Percentiles rank a stretch among this genome's conserved stretches.
These are phyloP conservation scores for Andinoacara biseriatus DNA, from an alignment of 2,113 vertebrate genomes.

Conservation along the genomic window DNA sequence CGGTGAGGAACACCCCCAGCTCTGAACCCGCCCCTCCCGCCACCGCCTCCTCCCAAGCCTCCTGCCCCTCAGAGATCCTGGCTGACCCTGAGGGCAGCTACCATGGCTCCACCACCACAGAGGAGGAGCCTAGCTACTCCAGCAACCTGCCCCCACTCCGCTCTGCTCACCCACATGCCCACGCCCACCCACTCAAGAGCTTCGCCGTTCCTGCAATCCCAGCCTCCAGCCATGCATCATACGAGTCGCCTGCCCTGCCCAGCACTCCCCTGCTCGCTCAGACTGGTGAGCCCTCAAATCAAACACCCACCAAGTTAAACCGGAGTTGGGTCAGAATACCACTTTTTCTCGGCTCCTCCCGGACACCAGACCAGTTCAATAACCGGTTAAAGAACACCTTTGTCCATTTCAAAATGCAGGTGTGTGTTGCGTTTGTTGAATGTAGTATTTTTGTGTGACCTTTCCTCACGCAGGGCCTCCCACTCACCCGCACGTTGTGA, in stretches of 20 bases:
- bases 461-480: slow-evolving; percentile 76
- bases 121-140: slow-evolving; percentile 89
- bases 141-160: slow-evolving; percentile 84
- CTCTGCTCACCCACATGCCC: slow-evolving; percentile 88
- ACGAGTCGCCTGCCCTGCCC: slow-evolving; percentile 87
- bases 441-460: background rate
- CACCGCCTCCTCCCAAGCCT: slow-evolving; percentile 81
- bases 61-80: slow-evolving; percentile 85
- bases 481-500: slow-evolving; percentile 87
- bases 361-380: too few relatives aligned
- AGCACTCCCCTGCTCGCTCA: slow-evolving; percentile 92
- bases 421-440: background rate
- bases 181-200: slow-evolving; percentile 94
- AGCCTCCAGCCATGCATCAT: slow-evolving; percentile 72
- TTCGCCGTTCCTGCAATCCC: slow-evolving; percentile 92
- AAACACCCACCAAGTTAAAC: background rate
- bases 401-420: background rate
- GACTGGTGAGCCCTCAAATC: slow-evolving; percentile 80
- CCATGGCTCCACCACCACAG: slow-evolving; percentile 84
- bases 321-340: background rate
- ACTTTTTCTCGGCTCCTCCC: background rate
- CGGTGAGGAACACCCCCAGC: slow-evolving; percentile 92
- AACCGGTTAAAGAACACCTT: background rate
- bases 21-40: slow-evolving; percentile 87
- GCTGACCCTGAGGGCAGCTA: slow-evolving; percentile 89